Conservation (phyloP, 2,888 invertebrate genomes). For the Acanthopleura granulata region DNA sequence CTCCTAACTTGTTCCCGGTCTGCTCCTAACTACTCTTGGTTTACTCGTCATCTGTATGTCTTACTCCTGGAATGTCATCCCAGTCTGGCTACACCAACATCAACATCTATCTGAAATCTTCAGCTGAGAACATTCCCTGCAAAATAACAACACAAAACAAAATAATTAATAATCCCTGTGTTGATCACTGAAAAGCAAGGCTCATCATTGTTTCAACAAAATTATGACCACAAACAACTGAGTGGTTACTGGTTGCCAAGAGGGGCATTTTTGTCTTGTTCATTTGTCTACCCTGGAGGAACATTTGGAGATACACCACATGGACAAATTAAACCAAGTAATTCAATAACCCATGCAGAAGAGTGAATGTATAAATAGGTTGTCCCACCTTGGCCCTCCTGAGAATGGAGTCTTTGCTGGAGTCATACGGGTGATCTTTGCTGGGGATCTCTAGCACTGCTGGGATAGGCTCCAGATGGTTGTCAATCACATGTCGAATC, state of each 20-base stretch:
- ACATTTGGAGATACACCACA: neutral
- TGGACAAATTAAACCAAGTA: neutral
- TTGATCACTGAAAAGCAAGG: slow-evolving; percentile 31
- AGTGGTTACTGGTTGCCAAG: too few relatives aligned
- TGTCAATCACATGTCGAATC: slow-evolving; percentile 96
- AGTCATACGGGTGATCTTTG: slow-evolving; percentile 98
- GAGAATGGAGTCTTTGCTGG: slow-evolving; percentile 96
- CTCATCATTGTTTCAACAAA: neutral
- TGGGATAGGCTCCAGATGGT: slow-evolving; percentile 92
- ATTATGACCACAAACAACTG: too few relatives aligned
- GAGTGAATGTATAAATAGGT: neutral
- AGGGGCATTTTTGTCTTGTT: too few relatives aligned
- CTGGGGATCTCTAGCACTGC: slow-evolving; percentile 98
- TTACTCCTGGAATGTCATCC: neutral
- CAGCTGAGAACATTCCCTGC: slow-evolving; percentile 90
- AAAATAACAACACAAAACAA: slow-evolving; percentile 57
- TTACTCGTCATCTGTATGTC: too few relatives aligned
- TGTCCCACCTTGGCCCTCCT: slow-evolving; percentile 87
- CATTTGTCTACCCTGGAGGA: too few relatives aligned
- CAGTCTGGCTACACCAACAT: neutral
- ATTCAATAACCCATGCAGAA: neutral
- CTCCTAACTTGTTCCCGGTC: too few relatives aligned
- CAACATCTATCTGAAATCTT: slow-evolving; percentile 77
- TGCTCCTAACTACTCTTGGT: too few relatives aligned
- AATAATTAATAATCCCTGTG: neutral